Conservation (phyloP, 2,113 vertebrate species). For the Chloropsis hardwickii region DNA sequence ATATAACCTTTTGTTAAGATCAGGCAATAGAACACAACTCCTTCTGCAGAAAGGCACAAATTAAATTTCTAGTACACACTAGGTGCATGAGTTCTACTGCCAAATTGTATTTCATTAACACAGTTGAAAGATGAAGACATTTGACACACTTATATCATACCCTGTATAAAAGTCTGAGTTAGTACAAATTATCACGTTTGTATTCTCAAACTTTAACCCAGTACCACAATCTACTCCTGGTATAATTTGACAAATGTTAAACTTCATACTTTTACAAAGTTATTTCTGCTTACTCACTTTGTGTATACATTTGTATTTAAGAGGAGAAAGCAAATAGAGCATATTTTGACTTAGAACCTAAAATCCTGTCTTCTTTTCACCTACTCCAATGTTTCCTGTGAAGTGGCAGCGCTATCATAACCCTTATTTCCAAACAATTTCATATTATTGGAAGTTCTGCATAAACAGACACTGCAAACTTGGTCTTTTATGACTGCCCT, state of each 20-base stretch:
- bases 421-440: not conserved
- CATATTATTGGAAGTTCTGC: not conserved
- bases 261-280: not conserved
- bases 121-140: not conserved
- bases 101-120: not conserved
- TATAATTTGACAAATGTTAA: not conserved
- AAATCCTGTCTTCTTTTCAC: not conserved
- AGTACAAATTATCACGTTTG: not conserved
- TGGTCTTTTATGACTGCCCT: not conserved
- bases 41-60: not conserved
- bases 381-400: not conserved
- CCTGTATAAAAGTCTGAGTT: not conserved
- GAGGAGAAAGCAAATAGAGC: not conserved
- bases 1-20: conserved; percentile 24
- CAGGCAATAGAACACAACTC: not conserved
- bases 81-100: not conserved
- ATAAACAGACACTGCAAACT: not conserved
- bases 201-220: not conserved
- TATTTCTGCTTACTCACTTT: not conserved
- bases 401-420: not conserved
- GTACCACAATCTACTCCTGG: not conserved
- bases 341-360: not conserved
- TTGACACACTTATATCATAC: not conserved
- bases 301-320: not conserved
- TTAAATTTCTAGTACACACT: not conserved